These are phyloP conservation scores for Pyralis farinalis DNA, from an alignment of 2,888 invertebrate genomes.

Conservation along the genomic window DNA sequence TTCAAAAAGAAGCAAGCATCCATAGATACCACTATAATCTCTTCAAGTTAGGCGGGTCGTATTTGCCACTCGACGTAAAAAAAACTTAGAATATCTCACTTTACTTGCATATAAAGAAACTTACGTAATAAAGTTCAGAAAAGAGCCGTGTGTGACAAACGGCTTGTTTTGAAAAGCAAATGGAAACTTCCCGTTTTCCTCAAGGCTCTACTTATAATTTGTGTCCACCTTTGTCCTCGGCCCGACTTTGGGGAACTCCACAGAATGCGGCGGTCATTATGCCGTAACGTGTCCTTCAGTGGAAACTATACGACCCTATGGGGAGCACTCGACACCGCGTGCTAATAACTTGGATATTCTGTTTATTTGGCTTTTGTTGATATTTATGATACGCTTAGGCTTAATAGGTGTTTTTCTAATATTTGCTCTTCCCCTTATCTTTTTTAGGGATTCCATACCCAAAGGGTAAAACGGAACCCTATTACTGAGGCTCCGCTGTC, in stretches of 20 bases:
- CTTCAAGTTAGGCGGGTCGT: too few relatives aligned
- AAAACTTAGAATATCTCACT: too few relatives aligned
- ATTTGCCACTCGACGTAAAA: too few relatives aligned
- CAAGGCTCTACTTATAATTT: not conserved
- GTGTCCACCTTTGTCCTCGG: not conserved
- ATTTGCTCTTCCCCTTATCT: too few relatives aligned
- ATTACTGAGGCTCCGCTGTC: too few relatives aligned
- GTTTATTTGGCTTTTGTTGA: not conserved
- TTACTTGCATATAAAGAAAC: too few relatives aligned
- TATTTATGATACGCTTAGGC: not conserved
- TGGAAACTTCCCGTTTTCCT: not conserved
- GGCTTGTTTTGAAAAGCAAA: not conserved
- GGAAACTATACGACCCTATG: not conserved
- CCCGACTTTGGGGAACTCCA: not conserved
- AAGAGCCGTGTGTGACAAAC: not conserved
- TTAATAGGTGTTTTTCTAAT: too few relatives aligned
- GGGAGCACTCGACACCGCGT: not conserved
- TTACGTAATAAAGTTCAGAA: too few relatives aligned
- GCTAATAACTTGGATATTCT: slow-evolving; percentile 2
- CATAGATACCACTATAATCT: too few relatives aligned
- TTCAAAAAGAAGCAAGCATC: too few relatives aligned
- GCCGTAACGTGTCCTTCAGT: not conserved
- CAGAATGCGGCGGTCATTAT: not conserved
- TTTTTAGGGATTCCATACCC: too few relatives aligned
- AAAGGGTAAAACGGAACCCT: too few relatives aligned